A percentile compares a stretch with the other conserved stretches of the same genome.
phyloP scores from a whole-genome alignment of 2,888 invertebrate species.

The Digitonthophagus gazella region DNA sequence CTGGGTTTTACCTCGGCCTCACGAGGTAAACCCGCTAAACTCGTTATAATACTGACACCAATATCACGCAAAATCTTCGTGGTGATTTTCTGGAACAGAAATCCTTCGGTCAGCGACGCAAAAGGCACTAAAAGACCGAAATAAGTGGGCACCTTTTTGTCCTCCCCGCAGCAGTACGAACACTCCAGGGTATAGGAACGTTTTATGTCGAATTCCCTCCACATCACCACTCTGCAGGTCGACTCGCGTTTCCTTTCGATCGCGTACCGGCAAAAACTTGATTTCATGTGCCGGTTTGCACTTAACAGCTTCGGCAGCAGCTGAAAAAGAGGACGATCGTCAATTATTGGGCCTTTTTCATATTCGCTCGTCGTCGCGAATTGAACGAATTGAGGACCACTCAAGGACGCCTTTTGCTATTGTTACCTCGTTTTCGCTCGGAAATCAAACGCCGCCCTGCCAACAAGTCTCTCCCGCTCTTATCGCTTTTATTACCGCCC shows the following conservation, averaged over 20 bases:
- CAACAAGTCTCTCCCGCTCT: too few species aligned
- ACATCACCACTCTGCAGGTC: slow-evolving; percentile 81
- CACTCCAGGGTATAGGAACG: slow-evolving; percentile 83
- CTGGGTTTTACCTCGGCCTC: not conserved
- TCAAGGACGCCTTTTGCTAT: too few species aligned
- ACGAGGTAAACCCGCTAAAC: slow-evolving; percentile 27
- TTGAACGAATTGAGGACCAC: too few species aligned
- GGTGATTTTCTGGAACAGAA: slow-evolving; percentile 36
- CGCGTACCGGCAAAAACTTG: slow-evolving; percentile 54
- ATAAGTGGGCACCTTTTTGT: slow-evolving; percentile 33
- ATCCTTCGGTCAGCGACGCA: not conserved
- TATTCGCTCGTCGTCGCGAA: too few species aligned
- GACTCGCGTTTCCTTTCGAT: slow-evolving; percentile 77
- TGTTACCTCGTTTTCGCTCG: too few species aligned
- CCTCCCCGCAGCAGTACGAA: slow-evolving; percentile 63
- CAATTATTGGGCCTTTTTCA: not conserved
- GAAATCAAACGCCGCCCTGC: too few species aligned
- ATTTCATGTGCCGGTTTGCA: slow-evolving; percentile 33
- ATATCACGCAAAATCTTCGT: slow-evolving; percentile 37
- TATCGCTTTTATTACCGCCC: too few species aligned
- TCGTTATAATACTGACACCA: slow-evolving; percentile 35
- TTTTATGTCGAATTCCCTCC: slow-evolving; percentile 78
- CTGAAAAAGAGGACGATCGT: slow-evolving; percentile 26
- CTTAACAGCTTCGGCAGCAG: slow-evolving; percentile 32
- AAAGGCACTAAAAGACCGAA: slow-evolving; percentile 12